Evolutionary conservation across 2,888 invertebrate genomes (phyloP).

Genomic region (Drosophila ochracea): DNA sequence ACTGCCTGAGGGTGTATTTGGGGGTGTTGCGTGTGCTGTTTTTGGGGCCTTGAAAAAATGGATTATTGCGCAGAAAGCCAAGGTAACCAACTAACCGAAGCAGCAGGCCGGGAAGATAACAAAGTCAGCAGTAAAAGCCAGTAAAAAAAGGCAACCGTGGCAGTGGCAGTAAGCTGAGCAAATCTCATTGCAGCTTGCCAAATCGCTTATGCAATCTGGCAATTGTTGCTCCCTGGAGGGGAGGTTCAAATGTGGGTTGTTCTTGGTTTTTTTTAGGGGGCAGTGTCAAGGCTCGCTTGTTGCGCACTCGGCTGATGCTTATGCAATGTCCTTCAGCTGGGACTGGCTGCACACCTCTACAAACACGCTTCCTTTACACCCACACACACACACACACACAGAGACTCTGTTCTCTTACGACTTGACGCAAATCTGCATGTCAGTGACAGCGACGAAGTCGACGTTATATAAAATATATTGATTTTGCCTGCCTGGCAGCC

Average conservation of each 20-base stretch:
- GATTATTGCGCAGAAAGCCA: constrained; percentile 45
- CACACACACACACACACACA: constrained; percentile 11
- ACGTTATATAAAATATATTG: constrained; percentile 76
- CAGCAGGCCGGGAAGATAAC: constrained; percentile 28
- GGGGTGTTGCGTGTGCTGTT: constrained; percentile 17
- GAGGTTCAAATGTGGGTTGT: constrained; percentile 11
- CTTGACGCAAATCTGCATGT: constrained; percentile 68
- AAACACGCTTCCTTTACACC: constrained; percentile 3
- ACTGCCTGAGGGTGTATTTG: constrained; percentile 6
- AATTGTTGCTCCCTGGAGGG: constrained; percentile 55
- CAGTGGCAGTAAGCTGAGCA: constrained; percentile 2
- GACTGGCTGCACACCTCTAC: constrained; percentile 46
- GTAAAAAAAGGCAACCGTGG: neutral
- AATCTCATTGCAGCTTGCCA: constrained; percentile 48
- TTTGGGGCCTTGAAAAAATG: constrained; percentile 52
- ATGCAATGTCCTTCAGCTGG: constrained; percentile 68
- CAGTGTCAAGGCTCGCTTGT: constrained; percentile 71
- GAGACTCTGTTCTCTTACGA: constrained; percentile 9
- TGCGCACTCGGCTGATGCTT: constrained; percentile 65
- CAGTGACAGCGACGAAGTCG: constrained; percentile 49
- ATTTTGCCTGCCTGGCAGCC: constrained; percentile 60
- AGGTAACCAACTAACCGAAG: constrained; percentile 31
- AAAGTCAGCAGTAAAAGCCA: constrained; percentile 31
- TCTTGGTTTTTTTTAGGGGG: constrained; percentile 29
- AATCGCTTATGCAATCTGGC: constrained; percentile 56